These are phyloP conservation scores for Drosophila sp. DNA, from an alignment of 1,140 invertebrate species.

Conservation along the genomic window DNA sequence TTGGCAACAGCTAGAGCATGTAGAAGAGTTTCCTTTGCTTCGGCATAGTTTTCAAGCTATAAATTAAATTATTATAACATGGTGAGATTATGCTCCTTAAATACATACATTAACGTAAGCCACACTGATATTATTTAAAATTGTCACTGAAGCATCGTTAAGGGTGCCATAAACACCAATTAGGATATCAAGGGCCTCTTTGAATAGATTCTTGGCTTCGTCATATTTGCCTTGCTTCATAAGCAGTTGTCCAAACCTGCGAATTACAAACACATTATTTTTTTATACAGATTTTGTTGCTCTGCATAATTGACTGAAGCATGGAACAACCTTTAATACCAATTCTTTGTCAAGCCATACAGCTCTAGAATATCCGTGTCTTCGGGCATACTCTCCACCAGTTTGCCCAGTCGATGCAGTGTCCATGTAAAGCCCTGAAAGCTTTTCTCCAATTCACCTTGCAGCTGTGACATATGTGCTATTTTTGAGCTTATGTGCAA, in stretches of 20 bases:
- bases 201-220: slow-evolving; percentile 89
- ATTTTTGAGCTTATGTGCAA: slow-evolving; percentile 87
- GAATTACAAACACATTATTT: slow-evolving; percentile 83
- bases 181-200: slow-evolving; percentile 89
- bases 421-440: slow-evolving; percentile 90
- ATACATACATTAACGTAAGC: slow-evolving; percentile 86
- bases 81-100: no score
- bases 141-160: slow-evolving; percentile 90
- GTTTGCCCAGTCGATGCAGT: slow-evolving; percentile 87
- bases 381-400: slow-evolving; percentile 59
- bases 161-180: slow-evolving; percentile 88
- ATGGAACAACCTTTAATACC: slow-evolving; percentile 85
- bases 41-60: slow-evolving; percentile 87
- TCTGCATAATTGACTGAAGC: slow-evolving; percentile 86
- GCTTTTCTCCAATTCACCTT: slow-evolving; percentile 88
- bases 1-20: slow-evolving; percentile 89
- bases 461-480: slow-evolving; percentile 87
- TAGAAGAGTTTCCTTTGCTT: slow-evolving; percentile 89
- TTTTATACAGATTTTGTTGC: slow-evolving; percentile 42
- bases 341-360: slow-evolving; percentile 88
- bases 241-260: slow-evolving; percentile 92
- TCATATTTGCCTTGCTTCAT: slow-evolving; percentile 87
- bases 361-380: slow-evolving; percentile 76
- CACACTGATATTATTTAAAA: slow-evolving; percentile 94
- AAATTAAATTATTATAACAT: not conserved